phyloP scores from a whole-genome alignment of 1,140 invertebrate genomes.

The Lasioglossum baleicum region DNA sequence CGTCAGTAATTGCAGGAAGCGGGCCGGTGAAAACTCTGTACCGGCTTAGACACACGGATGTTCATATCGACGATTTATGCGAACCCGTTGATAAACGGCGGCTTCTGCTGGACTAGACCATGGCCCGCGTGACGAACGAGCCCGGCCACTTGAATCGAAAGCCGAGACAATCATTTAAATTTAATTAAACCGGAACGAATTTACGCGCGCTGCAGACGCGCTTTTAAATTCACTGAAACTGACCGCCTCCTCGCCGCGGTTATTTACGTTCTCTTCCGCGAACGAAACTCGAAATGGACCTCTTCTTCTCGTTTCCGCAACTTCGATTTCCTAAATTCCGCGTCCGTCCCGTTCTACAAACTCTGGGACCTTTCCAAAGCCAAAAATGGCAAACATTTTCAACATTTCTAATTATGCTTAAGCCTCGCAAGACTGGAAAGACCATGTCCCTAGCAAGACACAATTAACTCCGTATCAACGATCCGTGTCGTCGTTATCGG shows the following conservation, averaged over 20 bases:
- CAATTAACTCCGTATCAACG: no score
- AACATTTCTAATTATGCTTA: no score
- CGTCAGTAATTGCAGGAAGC: constrained; percentile 43
- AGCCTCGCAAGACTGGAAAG: no score
- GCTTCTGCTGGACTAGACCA: constrained; percentile 24
- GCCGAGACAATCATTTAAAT: constrained; percentile 48
- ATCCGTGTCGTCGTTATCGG: no score
- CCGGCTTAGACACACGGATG: constrained; percentile 16
- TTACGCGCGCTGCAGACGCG: constrained; percentile 31
- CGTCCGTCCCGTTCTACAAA: neutral
- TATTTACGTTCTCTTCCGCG: constrained; percentile 28
- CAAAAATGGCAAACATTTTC: no score
- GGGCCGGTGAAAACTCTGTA: constrained; percentile 31
- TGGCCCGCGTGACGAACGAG: constrained; percentile 40
- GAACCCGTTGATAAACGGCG: constrained; percentile 46
- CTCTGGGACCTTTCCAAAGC: neutral
- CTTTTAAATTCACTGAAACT: constrained; percentile 43
- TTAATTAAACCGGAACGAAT: constrained; percentile 49
- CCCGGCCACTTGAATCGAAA: constrained; percentile 43
- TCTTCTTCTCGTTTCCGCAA: neutral
- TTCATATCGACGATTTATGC: constrained; percentile 54
- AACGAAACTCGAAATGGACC: neutral
- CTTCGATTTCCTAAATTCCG: neutral
- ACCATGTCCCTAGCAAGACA: no score
- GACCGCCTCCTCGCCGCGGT: constrained; percentile 26